A percentile compares a stretch with the other conserved stretches of the same genome.
phyloP scores from a whole-genome alignment of 2,888 invertebrate genomes.

The Sinelater perroti region DNA sequence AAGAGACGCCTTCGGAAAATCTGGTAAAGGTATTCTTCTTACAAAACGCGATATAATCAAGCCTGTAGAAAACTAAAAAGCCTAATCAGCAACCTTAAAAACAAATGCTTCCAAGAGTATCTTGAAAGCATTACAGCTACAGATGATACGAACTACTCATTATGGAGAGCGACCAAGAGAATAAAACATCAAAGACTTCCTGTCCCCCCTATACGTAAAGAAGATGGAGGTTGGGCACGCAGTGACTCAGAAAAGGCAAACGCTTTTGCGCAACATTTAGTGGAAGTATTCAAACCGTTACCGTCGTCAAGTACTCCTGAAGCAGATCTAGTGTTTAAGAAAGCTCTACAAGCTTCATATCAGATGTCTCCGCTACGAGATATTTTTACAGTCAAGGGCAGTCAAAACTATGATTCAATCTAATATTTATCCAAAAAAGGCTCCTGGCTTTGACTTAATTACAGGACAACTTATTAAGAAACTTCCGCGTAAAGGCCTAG shows the following conservation, averaged over 20 bases:
- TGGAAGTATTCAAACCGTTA: constrained; percentile 2
- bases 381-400: too few species aligned
- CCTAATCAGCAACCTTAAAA: constrained; percentile 4
- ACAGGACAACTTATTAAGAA: too few species aligned
- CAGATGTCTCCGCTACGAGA: constrained; percentile 13
- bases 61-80: not conserved
- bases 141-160: constrained; percentile 11
- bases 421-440: too few species aligned
- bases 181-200: not conserved
- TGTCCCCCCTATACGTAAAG: constrained; percentile 2
- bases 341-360: constrained; percentile 5
- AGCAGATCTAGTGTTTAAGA: not conserved
- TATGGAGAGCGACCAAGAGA: constrained; percentile 10
- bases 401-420: too few species aligned
- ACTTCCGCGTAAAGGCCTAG: too few species aligned
- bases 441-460: too few species aligned
- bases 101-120: constrained; percentile 6
- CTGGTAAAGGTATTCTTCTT: constrained; percentile 9
- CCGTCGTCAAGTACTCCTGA: not conserved
- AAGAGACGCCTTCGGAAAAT: constrained; percentile 10
- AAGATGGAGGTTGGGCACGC: constrained; percentile 2
- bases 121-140: constrained; percentile 3
- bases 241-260: constrained; percentile 8
- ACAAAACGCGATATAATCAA: constrained; percentile 8
- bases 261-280: constrained; percentile 17